These are phyloP conservation scores for Leptinotarsa defecta DNA, from an alignment of 1,140 invertebrate genomes.

Conservation along the genomic window DNA sequence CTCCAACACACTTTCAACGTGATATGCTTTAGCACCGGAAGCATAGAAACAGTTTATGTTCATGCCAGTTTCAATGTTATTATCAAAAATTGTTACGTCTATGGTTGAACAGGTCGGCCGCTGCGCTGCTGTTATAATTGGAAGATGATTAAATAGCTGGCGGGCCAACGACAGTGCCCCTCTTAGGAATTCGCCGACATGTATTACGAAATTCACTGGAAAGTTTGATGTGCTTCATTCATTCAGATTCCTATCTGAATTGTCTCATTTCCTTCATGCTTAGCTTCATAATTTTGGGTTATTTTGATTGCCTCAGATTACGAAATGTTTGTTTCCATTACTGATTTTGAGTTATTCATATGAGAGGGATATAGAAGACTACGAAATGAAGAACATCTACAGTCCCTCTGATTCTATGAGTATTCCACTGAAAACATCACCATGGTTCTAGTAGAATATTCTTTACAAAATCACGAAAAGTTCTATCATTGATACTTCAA, in stretches of 20 bases:
- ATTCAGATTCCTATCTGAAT: background rate
- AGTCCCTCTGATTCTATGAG: too few relatives aligned
- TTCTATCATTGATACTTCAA: too few relatives aligned
- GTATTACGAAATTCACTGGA: slow-evolving; percentile 16
- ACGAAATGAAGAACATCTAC: too few relatives aligned
- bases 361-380: too few relatives aligned
- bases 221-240: background rate
- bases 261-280: background rate
- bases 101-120: slow-evolving; percentile 22
- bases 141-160: slow-evolving; percentile 29
- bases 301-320: background rate
- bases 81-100: slow-evolving; percentile 2
- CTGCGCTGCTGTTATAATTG: slow-evolving; percentile 20
- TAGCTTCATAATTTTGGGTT: background rate
- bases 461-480: too few relatives aligned
- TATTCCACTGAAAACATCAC: too few relatives aligned
- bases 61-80: background rate
- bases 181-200: slow-evolving; percentile 19
- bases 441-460: too few relatives aligned
- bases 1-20: too few relatives aligned
- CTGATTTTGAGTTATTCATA: too few relatives aligned
- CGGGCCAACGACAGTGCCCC: slow-evolving; percentile 22
- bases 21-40: too few relatives aligned
- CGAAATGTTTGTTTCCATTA: too few relatives aligned
- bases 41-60: background rate